phyloP scores from a whole-genome alignment of 2,113 vertebrate genomes.

The Erythrolamprus reginae region DNA sequence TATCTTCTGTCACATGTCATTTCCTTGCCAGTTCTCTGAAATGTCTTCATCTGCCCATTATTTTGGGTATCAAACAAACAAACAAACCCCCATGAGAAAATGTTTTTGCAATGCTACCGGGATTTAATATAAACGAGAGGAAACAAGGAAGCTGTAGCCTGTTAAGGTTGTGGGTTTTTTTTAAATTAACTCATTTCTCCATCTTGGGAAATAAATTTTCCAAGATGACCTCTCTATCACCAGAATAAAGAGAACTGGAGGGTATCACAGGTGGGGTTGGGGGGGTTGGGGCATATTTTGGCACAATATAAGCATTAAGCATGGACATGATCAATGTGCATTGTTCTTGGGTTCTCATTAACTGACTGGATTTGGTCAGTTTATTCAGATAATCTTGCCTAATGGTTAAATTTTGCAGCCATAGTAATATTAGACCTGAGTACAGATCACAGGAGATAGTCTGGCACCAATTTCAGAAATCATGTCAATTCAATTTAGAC shows the following conservation, averaged over 20 bases:
- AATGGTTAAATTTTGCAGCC: not conserved
- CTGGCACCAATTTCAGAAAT: not conserved
- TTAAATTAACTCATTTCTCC: not conserved
- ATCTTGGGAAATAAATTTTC: not conserved
- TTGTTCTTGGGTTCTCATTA: not conserved
- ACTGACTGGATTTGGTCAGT: not conserved
- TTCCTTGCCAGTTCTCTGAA: not conserved
- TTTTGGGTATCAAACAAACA: not conserved
- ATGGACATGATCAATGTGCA: not conserved
- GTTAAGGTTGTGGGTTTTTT: not conserved
- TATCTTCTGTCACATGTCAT: not conserved
- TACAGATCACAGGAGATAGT: not conserved
- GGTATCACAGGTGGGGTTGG: not conserved
- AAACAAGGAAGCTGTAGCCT: not conserved
- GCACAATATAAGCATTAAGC: not conserved
- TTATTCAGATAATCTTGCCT: not conserved
- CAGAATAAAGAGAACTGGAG: not conserved
- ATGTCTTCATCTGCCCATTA: not conserved
- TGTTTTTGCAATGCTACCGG: not conserved
- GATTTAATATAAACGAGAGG: not conserved
- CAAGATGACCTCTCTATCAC: not conserved
- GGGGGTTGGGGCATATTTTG: too few relatives aligned
- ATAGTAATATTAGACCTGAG: not conserved
- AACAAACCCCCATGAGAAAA: not conserved
- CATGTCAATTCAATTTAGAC: not conserved